Evolutionary conservation across 2,113 vertebrate genomes (phyloP), one percentile per base, ranked within the genome.

Genomic region (Colinus virginianus): DNA sequence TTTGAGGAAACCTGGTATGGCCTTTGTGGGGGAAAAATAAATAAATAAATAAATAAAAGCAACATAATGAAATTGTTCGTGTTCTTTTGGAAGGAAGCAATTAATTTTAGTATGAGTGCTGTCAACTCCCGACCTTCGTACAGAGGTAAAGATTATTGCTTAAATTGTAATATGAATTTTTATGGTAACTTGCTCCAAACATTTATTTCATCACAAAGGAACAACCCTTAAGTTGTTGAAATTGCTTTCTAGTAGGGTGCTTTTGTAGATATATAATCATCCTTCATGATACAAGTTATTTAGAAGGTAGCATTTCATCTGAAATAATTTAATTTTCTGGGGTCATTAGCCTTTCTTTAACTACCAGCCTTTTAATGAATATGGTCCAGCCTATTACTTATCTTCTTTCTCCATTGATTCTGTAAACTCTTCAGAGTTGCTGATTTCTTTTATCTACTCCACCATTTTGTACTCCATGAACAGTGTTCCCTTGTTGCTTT

Each of bases 401-500:
- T 4, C 36, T 49, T 15, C n/a, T 42, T 46, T 48, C 23, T 34
- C n/a, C 43, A 30, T 12, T 59, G 28, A 68, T 26, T 62, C 18
- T 9, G 2, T 20, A 49, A 68, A 63, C 13, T 42, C 38, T 70
- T 49, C 13, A 59, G 18, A 3, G 3, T 58, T 84, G 38, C 9
- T 68, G 5, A 40, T 72, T 88, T 51, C 38, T 55, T 63, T 63
- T 38, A 6, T 17, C 9, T 55, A 38, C 22, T 82, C 21, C 58
- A 36, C 5, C 8, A 6, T 78, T 48, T 53, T 45, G 53, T 75
- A 49, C 9, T 32, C 1, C 5, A 7, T 13, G 42, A 22, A 7
- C 18, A 0, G 0, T 34, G 5, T 63, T 78, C 6, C 40, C 56
- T 53, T 67, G 30, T 26, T 66, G 28, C 10, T 7, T 18, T 63